A percentile compares a stretch with the other conserved stretches of the same genome.
These are phyloP conservation scores for Chroicocephalus ridibundus DNA, from an alignment of 2,113 vertebrate species.

Conservation along the genomic window DNA sequence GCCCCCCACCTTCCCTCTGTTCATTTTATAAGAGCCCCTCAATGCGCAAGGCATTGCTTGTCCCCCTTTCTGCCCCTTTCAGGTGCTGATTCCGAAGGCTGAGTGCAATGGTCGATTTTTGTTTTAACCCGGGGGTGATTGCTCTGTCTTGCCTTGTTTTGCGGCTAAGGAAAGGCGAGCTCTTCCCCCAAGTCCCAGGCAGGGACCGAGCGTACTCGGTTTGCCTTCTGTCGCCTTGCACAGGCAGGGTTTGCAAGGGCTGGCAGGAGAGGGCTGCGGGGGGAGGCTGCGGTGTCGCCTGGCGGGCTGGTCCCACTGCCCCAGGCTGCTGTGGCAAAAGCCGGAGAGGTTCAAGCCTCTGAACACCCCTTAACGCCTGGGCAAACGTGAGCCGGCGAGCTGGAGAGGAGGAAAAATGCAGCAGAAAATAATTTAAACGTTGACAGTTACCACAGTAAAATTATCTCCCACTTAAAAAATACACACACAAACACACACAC, in stretches of 20 bases:
- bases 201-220: background rate
- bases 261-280: background rate
- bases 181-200: background rate
- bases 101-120: background rate
- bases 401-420: background rate
- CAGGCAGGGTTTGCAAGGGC: background rate
- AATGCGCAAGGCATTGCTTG: fast-evolving
- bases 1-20: fast-evolving
- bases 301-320: background rate
- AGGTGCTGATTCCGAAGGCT: background rate
- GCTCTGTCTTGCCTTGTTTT: background rate
- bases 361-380: background rate
- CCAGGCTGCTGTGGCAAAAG: background rate
- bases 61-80: background rate
- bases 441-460: background rate
- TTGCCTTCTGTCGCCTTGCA: background rate
- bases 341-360: background rate
- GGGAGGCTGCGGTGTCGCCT: background rate
- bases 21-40: background rate
- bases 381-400: background rate
- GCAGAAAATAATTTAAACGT: background rate
- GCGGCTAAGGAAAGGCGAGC: background rate
- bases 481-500: too few species aligned
- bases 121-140: background rate
- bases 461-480: background rate